Percentiles rank a stretch among this genome's conserved stretches.
Evolutionary conservation across 1,140 invertebrate genomes (phyloP).

Genomic region (Leguminivora glycinivorella): DNA sequence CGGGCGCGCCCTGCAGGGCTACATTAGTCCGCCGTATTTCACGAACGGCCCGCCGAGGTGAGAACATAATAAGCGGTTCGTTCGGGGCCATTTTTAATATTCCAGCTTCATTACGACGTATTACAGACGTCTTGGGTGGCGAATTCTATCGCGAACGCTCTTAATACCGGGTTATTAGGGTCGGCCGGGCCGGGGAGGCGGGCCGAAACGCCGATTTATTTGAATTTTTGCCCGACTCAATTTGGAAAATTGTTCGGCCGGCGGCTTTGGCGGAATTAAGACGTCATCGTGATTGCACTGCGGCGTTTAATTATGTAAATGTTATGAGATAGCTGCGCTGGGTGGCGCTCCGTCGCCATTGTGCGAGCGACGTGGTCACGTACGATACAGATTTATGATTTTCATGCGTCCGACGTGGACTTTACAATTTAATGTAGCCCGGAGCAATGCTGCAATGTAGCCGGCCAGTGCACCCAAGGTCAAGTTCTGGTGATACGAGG

Average conservation of each 20-base stretch:
- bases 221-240: conserved; percentile 77
- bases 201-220: conserved; percentile 71
- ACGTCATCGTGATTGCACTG: conserved; percentile 74
- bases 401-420: conserved; percentile 36
- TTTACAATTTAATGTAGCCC: conserved; percentile 27
- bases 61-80: conserved; percentile 78
- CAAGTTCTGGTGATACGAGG: conserved; percentile 4
- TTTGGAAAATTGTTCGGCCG: conserved; percentile 76
- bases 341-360: conserved; percentile 59
- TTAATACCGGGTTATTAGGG: conserved; percentile 74
- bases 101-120: conserved; percentile 76
- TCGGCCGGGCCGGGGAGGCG: conserved; percentile 55
- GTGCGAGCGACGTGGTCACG: conserved; percentile 66
- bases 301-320: conserved; percentile 78
- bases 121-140: conserved; percentile 78
- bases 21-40: conserved; percentile 74
- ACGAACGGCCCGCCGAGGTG: conserved; percentile 69
- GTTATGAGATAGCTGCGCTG: conserved; percentile 68
- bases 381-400: conserved; percentile 66
- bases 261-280: conserved; percentile 76
- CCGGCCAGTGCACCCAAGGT: conserved; percentile 15
- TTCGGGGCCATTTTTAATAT: conserved; percentile 77
- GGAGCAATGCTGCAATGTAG: conserved; percentile 13
- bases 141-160: conserved; percentile 76
- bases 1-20: conserved; percentile 47